Conservation (phyloP, 2,113 vertebrate species). For the Phalacrocorax brasilianus region DNA sequence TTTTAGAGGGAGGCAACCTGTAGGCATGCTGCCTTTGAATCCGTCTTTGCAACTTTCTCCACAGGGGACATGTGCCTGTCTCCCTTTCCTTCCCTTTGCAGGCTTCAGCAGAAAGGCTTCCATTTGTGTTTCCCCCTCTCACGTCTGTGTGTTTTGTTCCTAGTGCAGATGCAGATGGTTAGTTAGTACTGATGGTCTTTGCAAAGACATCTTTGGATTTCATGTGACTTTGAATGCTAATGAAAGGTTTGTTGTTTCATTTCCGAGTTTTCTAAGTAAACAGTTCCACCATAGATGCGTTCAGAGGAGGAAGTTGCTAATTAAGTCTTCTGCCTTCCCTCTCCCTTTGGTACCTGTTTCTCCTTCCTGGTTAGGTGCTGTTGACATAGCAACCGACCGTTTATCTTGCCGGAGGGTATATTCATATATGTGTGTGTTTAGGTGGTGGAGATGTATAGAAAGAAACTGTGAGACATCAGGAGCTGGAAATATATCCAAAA, state of each 20-base stretch:
- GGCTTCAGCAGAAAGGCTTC: not conserved
- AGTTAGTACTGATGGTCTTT: not conserved
- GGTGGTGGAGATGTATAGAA: not conserved
- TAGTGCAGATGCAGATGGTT: not conserved
- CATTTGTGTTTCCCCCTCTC: not conserved
- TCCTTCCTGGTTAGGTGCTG: not conserved
- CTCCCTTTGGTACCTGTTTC: not conserved
- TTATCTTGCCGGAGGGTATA: not conserved
- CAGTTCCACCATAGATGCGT: not conserved
- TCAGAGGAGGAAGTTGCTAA: conserved; percentile 13
- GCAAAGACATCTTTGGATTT: not conserved
- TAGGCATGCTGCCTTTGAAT: not conserved
- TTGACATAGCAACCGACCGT: not conserved
- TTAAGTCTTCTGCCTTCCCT: not conserved
- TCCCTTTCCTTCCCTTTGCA: not conserved
- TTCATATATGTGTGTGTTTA: not conserved
- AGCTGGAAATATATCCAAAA: not conserved
- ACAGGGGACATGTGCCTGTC: rapidly evolving
- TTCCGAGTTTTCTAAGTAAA: not conserved
- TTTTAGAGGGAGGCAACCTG: not conserved
- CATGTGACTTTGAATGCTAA: not conserved
- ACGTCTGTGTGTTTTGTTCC: not conserved
- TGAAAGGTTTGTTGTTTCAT: conserved; percentile 6
- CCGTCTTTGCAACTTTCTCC: not conserved
- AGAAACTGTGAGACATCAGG: not conserved